Percentiles rank a stretch among this genome's conserved stretches.
Conservation (phyloP, 2,888 invertebrate genomes). For the Papilio elwesi region DNA sequence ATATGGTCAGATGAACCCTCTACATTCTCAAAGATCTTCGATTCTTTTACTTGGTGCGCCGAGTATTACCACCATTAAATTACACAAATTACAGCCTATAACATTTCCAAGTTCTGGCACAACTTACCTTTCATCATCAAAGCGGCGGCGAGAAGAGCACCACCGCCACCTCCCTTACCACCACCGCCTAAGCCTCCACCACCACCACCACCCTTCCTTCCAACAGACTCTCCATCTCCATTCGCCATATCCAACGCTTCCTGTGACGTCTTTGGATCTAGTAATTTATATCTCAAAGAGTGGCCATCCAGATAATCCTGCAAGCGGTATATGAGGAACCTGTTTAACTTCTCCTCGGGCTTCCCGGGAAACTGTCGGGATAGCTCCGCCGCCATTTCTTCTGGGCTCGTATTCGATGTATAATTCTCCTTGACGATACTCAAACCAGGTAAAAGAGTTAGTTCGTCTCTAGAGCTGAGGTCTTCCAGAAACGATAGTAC, state of each 20-base stretch:
- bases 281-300: constrained; percentile 88
- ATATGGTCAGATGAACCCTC: no score
- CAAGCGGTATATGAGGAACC: constrained; percentile 87
- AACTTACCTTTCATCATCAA: constrained; percentile 86
- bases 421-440: constrained; percentile 88
- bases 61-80: no score
- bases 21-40: no score
- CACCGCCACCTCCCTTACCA: constrained; percentile 59
- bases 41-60: no score
- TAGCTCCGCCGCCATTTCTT: constrained; percentile 87
- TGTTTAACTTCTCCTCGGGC: constrained; percentile 89
- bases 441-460: constrained; percentile 89
- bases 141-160: constrained; percentile 82
- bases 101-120: background rate
- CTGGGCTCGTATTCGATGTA: constrained; percentile 75
- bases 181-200: constrained; percentile 69
- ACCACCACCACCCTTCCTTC: constrained; percentile 76
- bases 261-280: constrained; percentile 86
- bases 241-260: constrained; percentile 81
- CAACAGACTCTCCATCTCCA: constrained; percentile 72
- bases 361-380: constrained; percentile 91
- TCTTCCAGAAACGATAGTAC: constrained; percentile 90
- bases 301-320: constrained; percentile 89
- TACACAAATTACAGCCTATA: background rate
- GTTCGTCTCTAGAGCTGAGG: constrained; percentile 87